A percentile compares a stretch with the other conserved stretches of the same genome.
Conservation (phyloP, 2,888 invertebrate species). For the Venustoraphidia nigricollis region DNA sequence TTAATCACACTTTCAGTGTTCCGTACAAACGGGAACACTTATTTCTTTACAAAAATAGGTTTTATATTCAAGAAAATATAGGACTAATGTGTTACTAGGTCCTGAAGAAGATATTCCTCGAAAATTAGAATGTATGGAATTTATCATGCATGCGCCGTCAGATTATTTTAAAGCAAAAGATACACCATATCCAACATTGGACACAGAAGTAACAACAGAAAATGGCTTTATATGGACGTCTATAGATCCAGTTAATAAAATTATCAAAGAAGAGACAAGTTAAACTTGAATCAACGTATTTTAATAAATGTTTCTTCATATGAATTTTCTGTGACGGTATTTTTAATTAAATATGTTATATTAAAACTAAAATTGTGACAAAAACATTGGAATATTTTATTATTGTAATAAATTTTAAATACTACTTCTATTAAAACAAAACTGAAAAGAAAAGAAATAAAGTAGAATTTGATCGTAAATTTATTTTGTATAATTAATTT, state of each 20-base stretch:
- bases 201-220: slow-evolving; percentile 21
- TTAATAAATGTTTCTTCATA: background rate
- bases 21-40: too few relatives aligned
- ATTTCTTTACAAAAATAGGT: too few relatives aligned
- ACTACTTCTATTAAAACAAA: too few relatives aligned
- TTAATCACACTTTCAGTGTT: too few relatives aligned
- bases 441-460: too few relatives aligned
- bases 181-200: slow-evolving; percentile 55
- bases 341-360: too few relatives aligned
- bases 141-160: slow-evolving; percentile 86
- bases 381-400: too few relatives aligned
- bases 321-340: background rate
- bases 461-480: too few relatives aligned
- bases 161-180: slow-evolving; percentile 70
- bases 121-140: slow-evolving; percentile 74
- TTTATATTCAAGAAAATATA: background rate
- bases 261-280: slow-evolving; percentile 7
- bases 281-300: slow-evolving; percentile 2
- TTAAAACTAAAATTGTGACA: too few relatives aligned
- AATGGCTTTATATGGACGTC: slow-evolving; percentile 51
- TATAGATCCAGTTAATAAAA: slow-evolving; percentile 31
- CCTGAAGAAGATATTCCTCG: slow-evolving; percentile 83
- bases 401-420: too few relatives aligned
- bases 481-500: too few relatives aligned
- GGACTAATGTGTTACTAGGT: slow-evolving; percentile 31